Evolutionary conservation across 2,888 invertebrate species (phyloP).

Genomic region (Sylvicola fuscatus): DNA sequence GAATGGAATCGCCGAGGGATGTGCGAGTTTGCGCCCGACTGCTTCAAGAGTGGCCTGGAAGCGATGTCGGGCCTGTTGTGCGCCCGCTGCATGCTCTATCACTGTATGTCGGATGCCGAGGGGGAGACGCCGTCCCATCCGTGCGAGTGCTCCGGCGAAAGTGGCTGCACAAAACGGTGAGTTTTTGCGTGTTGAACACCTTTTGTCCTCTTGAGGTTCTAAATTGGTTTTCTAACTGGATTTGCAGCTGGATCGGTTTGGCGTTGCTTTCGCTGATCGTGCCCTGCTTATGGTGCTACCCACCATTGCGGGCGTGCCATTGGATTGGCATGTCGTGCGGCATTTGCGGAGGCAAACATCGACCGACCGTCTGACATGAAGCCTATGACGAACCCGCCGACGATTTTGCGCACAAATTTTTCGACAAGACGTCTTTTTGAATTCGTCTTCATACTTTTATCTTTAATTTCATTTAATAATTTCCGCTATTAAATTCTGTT

Average conservation of each 20-base stretch:
- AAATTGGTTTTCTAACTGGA: too few species aligned
- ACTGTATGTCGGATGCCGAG: slow-evolving; percentile 81
- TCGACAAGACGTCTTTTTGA: too few species aligned
- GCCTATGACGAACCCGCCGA: too few species aligned
- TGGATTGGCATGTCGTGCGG: slow-evolving; percentile 61
- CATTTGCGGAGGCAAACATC: slow-evolving; percentile 67
- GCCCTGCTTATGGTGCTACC: slow-evolving; percentile 89
- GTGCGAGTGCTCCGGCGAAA: slow-evolving; percentile 54
- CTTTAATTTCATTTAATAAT: too few species aligned
- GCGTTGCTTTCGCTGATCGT: slow-evolving; percentile 69
- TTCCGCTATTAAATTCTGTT: too few species aligned
- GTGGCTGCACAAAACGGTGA: slow-evolving; percentile 50
- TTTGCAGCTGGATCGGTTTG: slow-evolving; percentile 67
- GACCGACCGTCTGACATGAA: slow-evolving; percentile 26
- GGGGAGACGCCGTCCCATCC: slow-evolving; percentile 72
- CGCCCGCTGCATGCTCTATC: slow-evolving; percentile 78
- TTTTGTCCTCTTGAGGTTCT: too few species aligned
- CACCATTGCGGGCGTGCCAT: slow-evolving; percentile 68
- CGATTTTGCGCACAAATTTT: too few species aligned
- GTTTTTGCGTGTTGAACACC: too few species aligned
- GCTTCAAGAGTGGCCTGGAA: slow-evolving; percentile 58
- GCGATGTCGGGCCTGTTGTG: slow-evolving; percentile 67
- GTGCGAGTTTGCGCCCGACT: slow-evolving; percentile 74
- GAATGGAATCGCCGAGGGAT: slow-evolving; percentile 73
- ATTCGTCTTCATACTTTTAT: too few species aligned